Base-by-base conservation (phyloP, 2,113 vertebrate genomes). In the Rhinolophus sinicus region DNA sequence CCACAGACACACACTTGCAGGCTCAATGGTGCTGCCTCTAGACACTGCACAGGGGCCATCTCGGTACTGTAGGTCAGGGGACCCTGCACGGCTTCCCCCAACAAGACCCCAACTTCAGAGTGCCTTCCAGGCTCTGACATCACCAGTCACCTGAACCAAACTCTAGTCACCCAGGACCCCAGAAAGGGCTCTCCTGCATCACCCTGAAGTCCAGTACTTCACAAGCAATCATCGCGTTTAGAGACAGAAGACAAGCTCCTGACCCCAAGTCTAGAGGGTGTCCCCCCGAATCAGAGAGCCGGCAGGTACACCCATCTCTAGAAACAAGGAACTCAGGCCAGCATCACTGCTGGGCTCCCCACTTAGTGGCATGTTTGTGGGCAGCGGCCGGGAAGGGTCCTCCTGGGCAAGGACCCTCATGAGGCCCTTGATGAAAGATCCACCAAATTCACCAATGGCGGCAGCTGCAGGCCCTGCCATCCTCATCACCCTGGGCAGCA, bases 371-470 rank as follows among this genome's bases (percentile, higher is more conserved):
- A 11, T 1, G 1, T 22, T 18, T 18, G 8, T 1, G 6, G 26
- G 44, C 4, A 12, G n/a, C 30, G 26, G 58, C 64, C 2, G 1
- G 10, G 47, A 40, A 69, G 75, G 22, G n/a, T 78, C 54, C 52
- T 75, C n/a, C 64, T 21, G 56, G 60, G 73, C 70, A 85, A 87
- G 28, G 6, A 50, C 14, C 8, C 40, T 60, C 8, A 38, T 1
- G 14, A 58, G 30, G 40, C 19, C 56, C 84, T 54, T 0, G 7
- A 22, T 44, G 56, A 56, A 77, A 72, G 30, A 40, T 0, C 14
- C 24, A 47, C 38, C 40, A 58, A n/a, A 64, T 3, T 33, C 9
- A 2, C 10, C 26, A 2, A 0, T 19, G 22, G 50, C 1, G 0
- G 56, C 8, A 38, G 75, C 30, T 8, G 38, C 15, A 19, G 26